Percentiles rank a stretch among this genome's conserved stretches.
Conservation (phyloP, 1,140 invertebrate genomes). For the Drosophila sturtevanti region DNA sequence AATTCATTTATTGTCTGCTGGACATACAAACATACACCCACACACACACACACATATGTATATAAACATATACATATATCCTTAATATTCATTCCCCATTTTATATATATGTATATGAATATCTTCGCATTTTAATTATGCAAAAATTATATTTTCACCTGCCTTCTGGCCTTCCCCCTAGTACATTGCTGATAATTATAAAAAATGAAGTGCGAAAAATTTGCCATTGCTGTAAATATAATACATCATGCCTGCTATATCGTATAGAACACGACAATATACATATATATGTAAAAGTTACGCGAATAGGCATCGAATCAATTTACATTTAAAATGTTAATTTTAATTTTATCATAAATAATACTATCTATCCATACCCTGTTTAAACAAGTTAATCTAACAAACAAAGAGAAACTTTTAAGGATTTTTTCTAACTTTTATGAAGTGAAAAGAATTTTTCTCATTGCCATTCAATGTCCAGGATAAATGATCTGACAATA, state of each 20-base stretch:
- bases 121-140: conserved; percentile 66
- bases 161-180: conserved; percentile 23
- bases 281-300: not conserved
- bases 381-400: too few species aligned
- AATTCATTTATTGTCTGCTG: conserved; percentile 16
- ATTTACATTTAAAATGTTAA: not conserved
- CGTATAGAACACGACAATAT: not conserved
- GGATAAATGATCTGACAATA: too few species aligned
- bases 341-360: too few species aligned
- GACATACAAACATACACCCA: not conserved
- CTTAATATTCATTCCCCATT: conserved; percentile 16
- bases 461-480: too few species aligned
- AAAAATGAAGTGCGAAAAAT: conserved; percentile 68
- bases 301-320: not conserved
- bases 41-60: too few species aligned
- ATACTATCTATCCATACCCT: too few species aligned
- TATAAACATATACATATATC: not conserved
- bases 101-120: conserved; percentile 14
- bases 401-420: too few species aligned
- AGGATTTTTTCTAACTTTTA: too few species aligned
- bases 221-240: conserved; percentile 42
- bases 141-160: conserved; percentile 62
- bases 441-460: too few species aligned
- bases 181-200: conserved; percentile 53
- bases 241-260: conserved; percentile 41